phyloP scores from a whole-genome alignment of 2,113 vertebrate genomes.

The Tragelaphus scriptus region DNA sequence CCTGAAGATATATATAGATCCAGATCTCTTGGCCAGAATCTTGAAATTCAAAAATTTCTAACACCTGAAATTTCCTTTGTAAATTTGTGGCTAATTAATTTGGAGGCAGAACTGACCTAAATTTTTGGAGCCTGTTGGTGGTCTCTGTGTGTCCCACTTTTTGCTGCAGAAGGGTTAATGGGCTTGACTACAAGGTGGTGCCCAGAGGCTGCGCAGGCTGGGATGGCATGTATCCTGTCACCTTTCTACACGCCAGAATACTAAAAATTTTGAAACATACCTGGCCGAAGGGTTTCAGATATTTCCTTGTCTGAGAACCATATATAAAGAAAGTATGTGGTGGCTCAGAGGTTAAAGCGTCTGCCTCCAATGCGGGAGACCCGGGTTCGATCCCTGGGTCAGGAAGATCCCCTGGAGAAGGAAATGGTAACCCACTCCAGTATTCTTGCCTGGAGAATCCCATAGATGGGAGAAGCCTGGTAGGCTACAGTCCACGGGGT shows the following conservation, averaged over 20 bases:
- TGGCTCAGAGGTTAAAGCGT: too few relatives aligned
- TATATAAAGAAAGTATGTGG: too few relatives aligned
- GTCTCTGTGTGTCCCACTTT: neutral
- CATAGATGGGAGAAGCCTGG: neutral
- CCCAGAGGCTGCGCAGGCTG: neutral
- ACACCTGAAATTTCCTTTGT: neutral
- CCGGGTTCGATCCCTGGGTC: too few relatives aligned
- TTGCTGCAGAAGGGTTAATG: neutral
- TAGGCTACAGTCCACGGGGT: fast-evolving
- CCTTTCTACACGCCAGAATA: neutral
- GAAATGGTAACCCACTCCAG: too few relatives aligned
- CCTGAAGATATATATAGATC: neutral
- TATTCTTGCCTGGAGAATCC: neutral
- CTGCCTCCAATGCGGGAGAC: too few relatives aligned
- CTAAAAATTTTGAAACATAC: neutral
- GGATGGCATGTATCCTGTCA: neutral
- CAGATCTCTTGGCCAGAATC: neutral
- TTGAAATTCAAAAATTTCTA: neutral
- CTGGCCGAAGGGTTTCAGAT: neutral
- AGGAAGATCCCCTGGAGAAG: too few relatives aligned
- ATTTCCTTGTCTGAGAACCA: neutral
- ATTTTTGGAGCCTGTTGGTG: neutral
- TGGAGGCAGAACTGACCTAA: neutral
- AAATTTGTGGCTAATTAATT: neutral
- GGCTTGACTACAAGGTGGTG: neutral